Evolutionary conservation across 2,888 invertebrate genomes (phyloP).

Genomic region (Lasiommata megera): DNA sequence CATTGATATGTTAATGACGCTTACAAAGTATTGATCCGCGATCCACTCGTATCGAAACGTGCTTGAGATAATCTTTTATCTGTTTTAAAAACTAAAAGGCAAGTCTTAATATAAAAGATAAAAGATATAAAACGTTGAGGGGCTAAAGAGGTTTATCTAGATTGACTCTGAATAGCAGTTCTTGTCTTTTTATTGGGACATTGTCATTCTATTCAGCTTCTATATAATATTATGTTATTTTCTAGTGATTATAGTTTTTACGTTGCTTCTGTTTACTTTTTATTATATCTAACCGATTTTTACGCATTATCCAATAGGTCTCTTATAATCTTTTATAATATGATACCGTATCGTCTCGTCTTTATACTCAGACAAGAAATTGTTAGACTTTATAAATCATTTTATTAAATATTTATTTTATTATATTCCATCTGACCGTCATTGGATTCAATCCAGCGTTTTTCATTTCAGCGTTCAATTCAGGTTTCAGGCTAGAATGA

Average conservation of each 20-base stretch:
- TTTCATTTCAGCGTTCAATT: too few relatives aligned
- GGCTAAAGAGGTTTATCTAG: conserved; percentile 1
- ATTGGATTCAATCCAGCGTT: too few relatives aligned
- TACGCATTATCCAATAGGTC: too few relatives aligned
- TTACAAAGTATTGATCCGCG: conserved; percentile 35
- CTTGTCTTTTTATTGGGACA: not conserved
- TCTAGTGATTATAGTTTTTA: not conserved
- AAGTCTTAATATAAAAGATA: conserved; percentile 19
- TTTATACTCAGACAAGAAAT: too few relatives aligned
- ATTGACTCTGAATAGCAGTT: conserved; percentile 1
- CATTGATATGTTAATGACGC: conserved; percentile 40
- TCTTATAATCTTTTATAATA: too few relatives aligned
- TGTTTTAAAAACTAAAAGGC: conserved; percentile 33
- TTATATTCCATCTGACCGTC: too few relatives aligned
- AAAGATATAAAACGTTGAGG: conserved; percentile 4
- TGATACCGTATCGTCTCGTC: too few relatives aligned
- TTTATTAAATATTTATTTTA: too few relatives aligned
- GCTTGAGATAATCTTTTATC: conserved; percentile 33
- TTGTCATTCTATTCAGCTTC: conserved; percentile 6
- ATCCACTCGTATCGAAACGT: conserved; percentile 30
- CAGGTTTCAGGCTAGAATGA: too few relatives aligned
- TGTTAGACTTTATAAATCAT: too few relatives aligned
- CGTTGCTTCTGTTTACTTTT: too few relatives aligned
- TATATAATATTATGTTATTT: not conserved
- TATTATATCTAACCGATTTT: too few relatives aligned